A percentile compares a stretch with the other conserved stretches of the same genome.
These are phyloP conservation scores for Odontocerum albicorne DNA, from an alignment of 2,888 invertebrate genomes.

Conservation along the genomic window DNA sequence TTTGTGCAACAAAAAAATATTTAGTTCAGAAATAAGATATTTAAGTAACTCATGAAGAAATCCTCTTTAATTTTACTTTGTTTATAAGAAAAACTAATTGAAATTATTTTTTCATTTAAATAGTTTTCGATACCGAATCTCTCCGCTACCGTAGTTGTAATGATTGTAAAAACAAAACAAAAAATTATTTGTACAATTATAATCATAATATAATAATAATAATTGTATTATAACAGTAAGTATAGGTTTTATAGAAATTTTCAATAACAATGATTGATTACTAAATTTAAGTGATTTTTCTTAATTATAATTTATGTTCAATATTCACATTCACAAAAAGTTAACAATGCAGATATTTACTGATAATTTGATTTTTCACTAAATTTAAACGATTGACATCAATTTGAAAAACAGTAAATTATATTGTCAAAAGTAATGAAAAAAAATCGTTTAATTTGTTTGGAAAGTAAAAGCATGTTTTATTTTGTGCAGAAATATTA, in stretches of 20 bases:
- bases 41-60: too few relatives aligned
- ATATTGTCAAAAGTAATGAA: too few relatives aligned
- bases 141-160: constrained; percentile 32
- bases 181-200: constrained; percentile 36
- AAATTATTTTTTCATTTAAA: too few relatives aligned
- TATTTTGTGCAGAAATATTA: too few relatives aligned
- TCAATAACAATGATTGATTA: constrained; percentile 36
- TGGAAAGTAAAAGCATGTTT: too few relatives aligned
- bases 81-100: too few relatives aligned
- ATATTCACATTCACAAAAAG: constrained; percentile 32
- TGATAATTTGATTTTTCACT: not conserved
- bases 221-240: constrained; percentile 35
- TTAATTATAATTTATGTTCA: constrained; percentile 27
- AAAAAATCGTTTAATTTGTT: too few relatives aligned
- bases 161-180: constrained; percentile 34
- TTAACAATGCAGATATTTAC: constrained; percentile 29
- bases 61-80: too few relatives aligned
- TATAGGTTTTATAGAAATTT: constrained; percentile 34
- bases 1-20: too few relatives aligned
- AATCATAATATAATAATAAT: constrained; percentile 34
- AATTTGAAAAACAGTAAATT: too few relatives aligned
- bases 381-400: too few relatives aligned
- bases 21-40: too few relatives aligned
- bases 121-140: not conserved
- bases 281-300: constrained; percentile 29